Percentiles rank a stretch among this genome's conserved stretches.
Conservation (phyloP, 2,113 vertebrate species). For the Tringa solitaria region DNA sequence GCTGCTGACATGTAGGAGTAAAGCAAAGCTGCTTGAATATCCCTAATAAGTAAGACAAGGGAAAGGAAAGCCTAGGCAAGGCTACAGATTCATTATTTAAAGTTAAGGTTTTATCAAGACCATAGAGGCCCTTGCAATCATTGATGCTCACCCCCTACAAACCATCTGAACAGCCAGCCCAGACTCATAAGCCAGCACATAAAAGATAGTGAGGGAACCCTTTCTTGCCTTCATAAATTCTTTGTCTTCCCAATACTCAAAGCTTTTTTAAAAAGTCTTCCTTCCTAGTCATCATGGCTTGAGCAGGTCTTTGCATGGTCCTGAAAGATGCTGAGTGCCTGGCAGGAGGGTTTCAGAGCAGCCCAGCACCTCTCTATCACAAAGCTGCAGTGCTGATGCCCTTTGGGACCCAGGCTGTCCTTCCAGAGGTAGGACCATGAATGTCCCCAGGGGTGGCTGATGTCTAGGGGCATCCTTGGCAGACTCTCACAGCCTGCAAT, state of each 20-base stretch:
- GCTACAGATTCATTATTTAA: background rate
- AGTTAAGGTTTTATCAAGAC: background rate
- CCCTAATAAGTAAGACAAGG: background rate
- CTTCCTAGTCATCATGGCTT: background rate
- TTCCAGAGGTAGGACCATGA: rapidly evolving
- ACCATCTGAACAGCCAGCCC: background rate
- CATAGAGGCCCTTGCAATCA: background rate
- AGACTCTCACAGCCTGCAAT: background rate
- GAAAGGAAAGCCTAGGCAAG: background rate
- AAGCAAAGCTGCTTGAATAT: background rate
- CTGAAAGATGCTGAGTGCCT: background rate
- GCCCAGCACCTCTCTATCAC: background rate
- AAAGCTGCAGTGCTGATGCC: background rate
- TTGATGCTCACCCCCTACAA: background rate
- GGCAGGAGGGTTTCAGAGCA: background rate
- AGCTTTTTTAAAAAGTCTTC: background rate
- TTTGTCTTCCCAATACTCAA: background rate
- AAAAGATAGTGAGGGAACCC: background rate
- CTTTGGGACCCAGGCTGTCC: background rate
- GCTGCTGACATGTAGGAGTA: background rate
- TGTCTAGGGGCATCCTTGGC: background rate
- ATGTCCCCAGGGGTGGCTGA: background rate
- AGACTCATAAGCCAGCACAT: background rate
- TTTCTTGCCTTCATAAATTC: background rate
- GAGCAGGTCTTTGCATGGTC: background rate